Evolutionary conservation across 2,797 vertebrate species (phyloP).

Genomic region (Lutjanus argentimaculatus): DNA sequence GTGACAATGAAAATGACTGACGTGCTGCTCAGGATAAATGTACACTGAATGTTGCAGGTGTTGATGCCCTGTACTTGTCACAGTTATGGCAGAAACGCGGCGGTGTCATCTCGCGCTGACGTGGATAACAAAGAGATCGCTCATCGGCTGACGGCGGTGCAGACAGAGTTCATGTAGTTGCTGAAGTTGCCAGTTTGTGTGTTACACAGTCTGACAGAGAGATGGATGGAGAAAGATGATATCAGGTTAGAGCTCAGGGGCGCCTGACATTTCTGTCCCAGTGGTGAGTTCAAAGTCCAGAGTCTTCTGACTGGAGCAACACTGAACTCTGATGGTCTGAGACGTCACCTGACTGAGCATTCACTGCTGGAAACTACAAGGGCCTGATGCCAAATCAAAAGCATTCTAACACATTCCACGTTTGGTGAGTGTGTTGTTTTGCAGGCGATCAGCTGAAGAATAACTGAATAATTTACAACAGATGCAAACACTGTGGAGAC

Average conservation of each 20-base stretch:
- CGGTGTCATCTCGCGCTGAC: constrained; percentile 33
- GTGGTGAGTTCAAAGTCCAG: constrained; percentile 1
- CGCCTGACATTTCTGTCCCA: constrained; percentile 45
- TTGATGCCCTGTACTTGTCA: constrained; percentile 17
- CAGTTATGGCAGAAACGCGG: constrained; percentile 53
- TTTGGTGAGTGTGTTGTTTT: no score
- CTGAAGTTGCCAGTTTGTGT: constrained; percentile 34
- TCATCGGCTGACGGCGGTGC: constrained; percentile 30
- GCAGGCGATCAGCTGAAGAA: no score
- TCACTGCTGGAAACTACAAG: neutral
- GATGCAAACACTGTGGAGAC: no score
- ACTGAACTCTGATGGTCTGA: neutral
- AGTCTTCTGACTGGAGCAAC: neutral
- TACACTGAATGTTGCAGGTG: constrained; percentile 14
- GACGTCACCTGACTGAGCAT: neutral
- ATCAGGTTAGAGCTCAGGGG: constrained; percentile 29
- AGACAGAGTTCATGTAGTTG: constrained; percentile 54
- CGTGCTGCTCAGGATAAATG: neutral
- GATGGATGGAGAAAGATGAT: constrained; percentile 47
- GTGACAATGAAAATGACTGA: constrained; percentile 11
- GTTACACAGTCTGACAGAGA: constrained; percentile 42
- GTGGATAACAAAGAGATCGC: constrained; percentile 51
- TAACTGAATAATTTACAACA: no score
- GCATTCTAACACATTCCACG: no score
- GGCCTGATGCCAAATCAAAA: no score